Evolutionary conservation across 2,113 vertebrate species (phyloP), one percentile per base, ranked within the genome.

Genomic region (Phaethon lepturus): DNA sequence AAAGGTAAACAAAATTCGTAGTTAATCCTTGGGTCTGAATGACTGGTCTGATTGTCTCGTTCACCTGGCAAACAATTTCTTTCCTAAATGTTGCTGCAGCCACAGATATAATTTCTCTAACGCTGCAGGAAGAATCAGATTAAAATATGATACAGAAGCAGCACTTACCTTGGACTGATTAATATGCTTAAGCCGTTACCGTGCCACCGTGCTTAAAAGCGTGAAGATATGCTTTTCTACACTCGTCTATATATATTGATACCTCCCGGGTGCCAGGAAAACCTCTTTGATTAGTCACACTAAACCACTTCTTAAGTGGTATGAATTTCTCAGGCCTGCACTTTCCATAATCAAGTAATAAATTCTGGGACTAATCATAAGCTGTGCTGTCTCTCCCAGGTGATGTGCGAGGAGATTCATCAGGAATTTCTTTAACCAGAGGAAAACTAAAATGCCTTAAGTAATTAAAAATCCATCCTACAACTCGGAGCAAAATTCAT

Each of bases 231-330:
- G 66, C 94, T 96, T 97, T 97, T 95, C 96, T 93, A 72, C 55
- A 40, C 75, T 9, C 33, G 93, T 86, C 90, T 94, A 74, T 97
- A 96, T 97, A 97, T 98, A 97, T 95, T 68, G 96, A 97, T 97
- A 97, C 88, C 83, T 96, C 90, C 86, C 1, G 23, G 84, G 96
- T 97, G 97, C 96, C 97, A 97, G 96, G 94, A 98, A 98, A 98
- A 80, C 88, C 97, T 96, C 97, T 97, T 97, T 97, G 98, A 98
- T 98, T 98, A 98, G 97, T 98, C 96, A 97, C 81, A 97, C 95
- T 90, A 94, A 98, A 93, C 95, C 59, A 52, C 20, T 73, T 59
- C 96, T 98, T 98, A 98, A 98, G 95, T 97, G 92, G 86, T 88
- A 86, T 60, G 89, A 95, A 96, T 96, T 96, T 94, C 87, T 95